Conservation (phyloP, 2,113 vertebrate species). For the Neodontobutis hainanensis region DNA sequence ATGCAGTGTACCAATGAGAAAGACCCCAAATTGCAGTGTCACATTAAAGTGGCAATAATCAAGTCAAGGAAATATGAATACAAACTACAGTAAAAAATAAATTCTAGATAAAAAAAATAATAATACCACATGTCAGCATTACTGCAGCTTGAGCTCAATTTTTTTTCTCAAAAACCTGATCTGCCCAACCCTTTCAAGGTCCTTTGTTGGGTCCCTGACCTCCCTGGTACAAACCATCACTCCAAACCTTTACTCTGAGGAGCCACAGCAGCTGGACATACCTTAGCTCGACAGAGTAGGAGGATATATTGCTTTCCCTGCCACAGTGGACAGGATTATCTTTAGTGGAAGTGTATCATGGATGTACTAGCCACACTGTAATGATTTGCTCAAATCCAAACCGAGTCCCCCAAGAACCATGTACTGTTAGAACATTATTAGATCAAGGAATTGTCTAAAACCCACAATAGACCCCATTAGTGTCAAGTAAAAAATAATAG, state of each 20-base stretch:
- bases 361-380: slow-evolving; percentile 4
- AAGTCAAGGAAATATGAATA: not conserved
- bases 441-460: slow-evolving; percentile 20
- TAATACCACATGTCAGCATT: too few species aligned
- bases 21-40: not conserved
- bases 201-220: not conserved
- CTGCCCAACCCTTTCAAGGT: slow-evolving; percentile 1
- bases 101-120: not conserved
- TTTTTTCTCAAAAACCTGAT: not conserved
- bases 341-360: not conserved
- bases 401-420: not conserved
- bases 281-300: slow-evolving; percentile 1
- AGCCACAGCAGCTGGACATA: slow-evolving; percentile 54
- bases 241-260: slow-evolving; percentile 34
- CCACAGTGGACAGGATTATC: not conserved
- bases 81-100: not conserved
- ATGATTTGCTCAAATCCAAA: not conserved
- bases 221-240: slow-evolving; percentile 4
- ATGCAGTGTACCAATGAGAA: not conserved
- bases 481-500: too few species aligned
- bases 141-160: not conserved
- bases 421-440: slow-evolving; percentile 9
- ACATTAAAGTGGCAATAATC: not conserved
- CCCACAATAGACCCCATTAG: slow-evolving; percentile 26
- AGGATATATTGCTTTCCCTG: slow-evolving; percentile 31